Evolutionary conservation across 2,797 vertebrate genomes (phyloP).

Genomic region (Numenius phaeopus): DNA sequence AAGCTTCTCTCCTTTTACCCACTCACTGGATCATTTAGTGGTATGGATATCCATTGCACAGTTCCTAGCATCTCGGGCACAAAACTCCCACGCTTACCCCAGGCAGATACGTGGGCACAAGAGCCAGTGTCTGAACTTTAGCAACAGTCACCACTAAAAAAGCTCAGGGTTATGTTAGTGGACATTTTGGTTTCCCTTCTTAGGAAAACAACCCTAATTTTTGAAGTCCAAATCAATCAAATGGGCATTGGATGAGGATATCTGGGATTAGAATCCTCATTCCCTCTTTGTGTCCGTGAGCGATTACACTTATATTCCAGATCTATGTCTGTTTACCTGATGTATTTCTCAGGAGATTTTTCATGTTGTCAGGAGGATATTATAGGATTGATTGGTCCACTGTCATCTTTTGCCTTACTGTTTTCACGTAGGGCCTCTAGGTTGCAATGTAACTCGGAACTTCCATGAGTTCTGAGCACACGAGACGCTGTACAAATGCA

Average conservation of each 20-base stretch:
- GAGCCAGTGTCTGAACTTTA: neutral
- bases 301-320: neutral
- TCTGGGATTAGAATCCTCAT: neutral
- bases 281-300: neutral
- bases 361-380: neutral
- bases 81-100: neutral
- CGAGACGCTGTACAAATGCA: fast-evolving
- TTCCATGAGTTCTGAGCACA: neutral
- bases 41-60: no score
- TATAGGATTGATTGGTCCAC: neutral
- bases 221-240: neutral
- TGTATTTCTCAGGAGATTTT: neutral
- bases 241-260: neutral
- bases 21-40: neutral
- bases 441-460: neutral
- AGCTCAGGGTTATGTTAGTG: neutral
- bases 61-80: neutral
- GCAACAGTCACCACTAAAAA: neutral
- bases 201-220: fast-evolving
- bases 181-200: neutral
- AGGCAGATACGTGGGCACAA: fast-evolving
- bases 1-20: neutral
- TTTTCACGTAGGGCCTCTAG: neutral
- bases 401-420: neutral
- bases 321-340: neutral